Base-by-base conservation (phyloP, 2,888 invertebrate genomes). In the Colostygia pectinataria region DNA sequence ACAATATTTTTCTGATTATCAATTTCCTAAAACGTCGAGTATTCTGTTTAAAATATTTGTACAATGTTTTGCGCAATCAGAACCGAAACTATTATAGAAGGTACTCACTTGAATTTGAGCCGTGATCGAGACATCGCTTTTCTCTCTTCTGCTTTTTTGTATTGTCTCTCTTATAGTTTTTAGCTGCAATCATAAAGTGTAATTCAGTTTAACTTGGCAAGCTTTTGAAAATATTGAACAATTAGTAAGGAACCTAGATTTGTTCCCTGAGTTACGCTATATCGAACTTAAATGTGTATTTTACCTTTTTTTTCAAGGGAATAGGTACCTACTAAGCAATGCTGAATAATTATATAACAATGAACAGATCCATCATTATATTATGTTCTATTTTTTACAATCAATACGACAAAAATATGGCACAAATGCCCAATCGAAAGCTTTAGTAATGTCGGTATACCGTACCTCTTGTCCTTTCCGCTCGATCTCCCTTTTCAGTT, bases 1-100 rank as follows among this genome's bases (percentile, higher is more conserved):
- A 86, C 75, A 38, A 83, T 62, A 10, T 67, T 65, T 51, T 67
- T 68, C 59, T 73, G 74, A 33, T 71, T 62, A 54, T 73, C 66
- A 53, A 61, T 63, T 53, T 80, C 81, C 77, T 83, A 75, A 61
- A 44, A 48, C 38, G 39, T 39, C 24, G 23, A 41, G 33, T 14
- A 29, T 33, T 37, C 29, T 15, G 10, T 38, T 37, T 36, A 15
- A 31, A 32, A 24, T 37, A 14, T 10, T 18, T 8, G 12, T 38
- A 10, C 7, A 13, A 28, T 4, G 10, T 27, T 12, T 39, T 13
- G 9, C 12, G 20, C 28, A 31, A 4, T 20, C 14, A 42, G 29
- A 20, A 25, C 29, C 4, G 2, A 10, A 14, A 24, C 1, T 5
- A 5, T 4, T 33, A 18, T 10, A 29, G 6, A 1, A 5, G 1